Evolutionary conservation across 2,797 vertebrate species (phyloP).

Genomic region (Gadopsis marmoratus): DNA sequence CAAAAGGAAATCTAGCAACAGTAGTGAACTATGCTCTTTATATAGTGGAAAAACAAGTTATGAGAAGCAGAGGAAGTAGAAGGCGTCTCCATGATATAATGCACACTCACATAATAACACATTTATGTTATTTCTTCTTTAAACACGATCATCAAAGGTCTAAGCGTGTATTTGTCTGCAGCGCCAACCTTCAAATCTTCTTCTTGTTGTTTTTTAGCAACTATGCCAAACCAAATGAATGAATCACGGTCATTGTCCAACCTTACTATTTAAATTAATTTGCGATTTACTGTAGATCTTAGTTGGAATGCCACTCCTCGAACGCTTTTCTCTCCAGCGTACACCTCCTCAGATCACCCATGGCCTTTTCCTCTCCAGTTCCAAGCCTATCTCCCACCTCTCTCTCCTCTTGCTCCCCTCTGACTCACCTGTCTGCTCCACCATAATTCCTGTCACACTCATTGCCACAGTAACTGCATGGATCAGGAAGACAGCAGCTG

Average conservation of each 20-base stretch:
- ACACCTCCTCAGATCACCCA: constrained; percentile 24
- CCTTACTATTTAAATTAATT: constrained; percentile 15
- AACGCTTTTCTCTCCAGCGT: neutral
- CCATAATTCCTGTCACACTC: constrained; percentile 83
- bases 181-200: neutral
- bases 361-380: constrained; percentile 45
- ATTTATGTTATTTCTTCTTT: neutral
- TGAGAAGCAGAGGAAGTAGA: neutral
- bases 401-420: constrained; percentile 43
- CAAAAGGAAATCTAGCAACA: neutral
- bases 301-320: neutral
- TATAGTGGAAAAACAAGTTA: neutral
- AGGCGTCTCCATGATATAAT: neutral
- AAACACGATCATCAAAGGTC: constrained; percentile 9
- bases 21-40: neutral
- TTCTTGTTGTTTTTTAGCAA: constrained; percentile 2
- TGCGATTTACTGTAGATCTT: neutral
- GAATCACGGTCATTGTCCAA: constrained; percentile 12
- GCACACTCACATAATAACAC: neutral
- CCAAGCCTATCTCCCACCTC: constrained; percentile 41
- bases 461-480: constrained; percentile 75
- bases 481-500: constrained; percentile 83
- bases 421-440: constrained; percentile 79
- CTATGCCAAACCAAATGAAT: constrained; percentile 20
- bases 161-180: constrained; percentile 1